Percentiles rank a stretch among this genome's conserved stretches.
Conservation (phyloP, 2,113 vertebrate genomes). For the Eublepharis macularius region DNA sequence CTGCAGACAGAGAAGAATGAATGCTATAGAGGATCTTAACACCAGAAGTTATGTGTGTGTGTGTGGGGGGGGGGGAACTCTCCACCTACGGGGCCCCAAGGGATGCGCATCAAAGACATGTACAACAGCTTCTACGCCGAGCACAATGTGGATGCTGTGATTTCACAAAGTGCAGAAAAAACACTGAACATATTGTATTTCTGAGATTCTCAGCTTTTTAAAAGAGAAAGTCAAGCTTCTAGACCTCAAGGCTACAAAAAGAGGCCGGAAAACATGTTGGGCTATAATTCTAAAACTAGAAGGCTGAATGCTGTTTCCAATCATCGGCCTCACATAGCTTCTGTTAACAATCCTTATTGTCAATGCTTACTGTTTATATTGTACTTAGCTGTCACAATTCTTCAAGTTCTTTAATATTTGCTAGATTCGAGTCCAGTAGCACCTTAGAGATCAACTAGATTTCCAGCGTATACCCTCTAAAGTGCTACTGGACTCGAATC, state of each 20-base stretch:
- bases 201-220: not conserved
- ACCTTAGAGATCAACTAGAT: no score
- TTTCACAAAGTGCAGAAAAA: not conserved
- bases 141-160: no score
- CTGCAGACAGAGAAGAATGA: constrained; percentile 48
- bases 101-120: no score
- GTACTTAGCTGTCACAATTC: no score
- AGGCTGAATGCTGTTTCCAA: not conserved
- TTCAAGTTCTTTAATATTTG: no score
- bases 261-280: not conserved
- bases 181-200: not conserved
- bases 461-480: no score
- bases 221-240: not conserved
- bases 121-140: not conserved
- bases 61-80: not conserved
- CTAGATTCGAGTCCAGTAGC: no score
- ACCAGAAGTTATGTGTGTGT: not conserved
- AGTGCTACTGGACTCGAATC: no score
- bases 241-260: not conserved
- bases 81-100: not conserved
- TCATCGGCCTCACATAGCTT: no score
- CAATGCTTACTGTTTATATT: no score
- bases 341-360: no score
- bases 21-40: not conserved
- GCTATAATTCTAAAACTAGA: not conserved